Conservation (phyloP, 92 coral and sea anemone species). For the Meandrina meandrites region DNA sequence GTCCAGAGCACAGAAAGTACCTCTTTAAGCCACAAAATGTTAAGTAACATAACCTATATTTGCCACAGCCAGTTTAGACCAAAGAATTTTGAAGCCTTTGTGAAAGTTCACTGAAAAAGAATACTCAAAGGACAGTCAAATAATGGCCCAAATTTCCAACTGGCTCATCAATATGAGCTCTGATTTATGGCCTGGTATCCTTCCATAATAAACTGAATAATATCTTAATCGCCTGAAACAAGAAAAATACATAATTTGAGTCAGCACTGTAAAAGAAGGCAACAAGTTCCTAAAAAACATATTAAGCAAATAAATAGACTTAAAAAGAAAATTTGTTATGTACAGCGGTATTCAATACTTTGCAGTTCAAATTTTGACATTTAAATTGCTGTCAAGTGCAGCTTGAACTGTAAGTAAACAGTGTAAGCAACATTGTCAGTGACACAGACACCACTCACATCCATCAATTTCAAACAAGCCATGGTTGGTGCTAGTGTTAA, state of each 20-base stretch:
- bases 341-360: neutral
- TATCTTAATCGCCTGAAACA: neutral
- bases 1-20: neutral
- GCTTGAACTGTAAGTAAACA: neutral
- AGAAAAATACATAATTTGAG: slow-evolving; percentile 1
- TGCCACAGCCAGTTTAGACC: neutral
- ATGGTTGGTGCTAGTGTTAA: neutral
- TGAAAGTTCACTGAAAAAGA: neutral
- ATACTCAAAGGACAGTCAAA: neutral
- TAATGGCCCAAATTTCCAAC: neutral
- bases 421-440: neutral
- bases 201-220: slow-evolving; percentile 5
- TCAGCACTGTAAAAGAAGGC: neutral
- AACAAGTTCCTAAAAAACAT: neutral
- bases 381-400: too few species aligned
- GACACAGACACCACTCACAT: neutral
- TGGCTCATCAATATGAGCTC: neutral
- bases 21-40: slow-evolving; percentile 7
- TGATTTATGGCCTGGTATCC: slow-evolving; percentile 1
- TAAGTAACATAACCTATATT: neutral
- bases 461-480: neutral
- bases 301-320: neutral
- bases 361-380: neutral
- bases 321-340: neutral
- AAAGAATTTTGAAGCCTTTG: neutral